Percentiles rank a stretch among this genome's conserved stretches.
These are phyloP conservation scores for Helicoverpa zea DNA, from an alignment of 1,140 invertebrate genomes.

Conservation along the genomic window DNA sequence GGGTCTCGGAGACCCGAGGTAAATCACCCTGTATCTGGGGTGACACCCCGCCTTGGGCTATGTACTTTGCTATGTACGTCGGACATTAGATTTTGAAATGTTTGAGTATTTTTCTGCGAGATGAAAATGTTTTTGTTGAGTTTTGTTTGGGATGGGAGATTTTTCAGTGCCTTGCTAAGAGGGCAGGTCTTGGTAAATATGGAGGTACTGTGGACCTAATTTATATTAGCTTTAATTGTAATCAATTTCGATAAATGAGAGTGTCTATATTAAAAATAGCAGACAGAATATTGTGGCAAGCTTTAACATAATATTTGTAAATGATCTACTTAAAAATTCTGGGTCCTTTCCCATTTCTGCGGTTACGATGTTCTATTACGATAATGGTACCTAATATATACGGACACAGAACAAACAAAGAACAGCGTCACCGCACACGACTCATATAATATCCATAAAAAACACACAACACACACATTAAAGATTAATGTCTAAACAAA, in stretches of 20 bases:
- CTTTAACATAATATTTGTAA: neutral
- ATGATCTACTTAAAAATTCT: neutral
- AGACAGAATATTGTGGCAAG: too few species aligned
- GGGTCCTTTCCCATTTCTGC: too few species aligned
- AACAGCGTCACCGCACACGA: neutral
- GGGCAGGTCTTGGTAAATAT: too few species aligned
- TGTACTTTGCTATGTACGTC: slow-evolving; percentile 58
- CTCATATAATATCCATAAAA: slow-evolving; percentile 54
- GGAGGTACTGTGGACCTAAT: too few species aligned
- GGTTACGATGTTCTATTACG: neutral
- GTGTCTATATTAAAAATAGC: too few species aligned
- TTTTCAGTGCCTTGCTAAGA: too few species aligned
- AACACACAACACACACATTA: slow-evolving; percentile 52
- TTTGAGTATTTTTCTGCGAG: slow-evolving; percentile 15
- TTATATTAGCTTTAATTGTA: neutral
- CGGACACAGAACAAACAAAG: neutral
- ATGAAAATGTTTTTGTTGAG: neutral
- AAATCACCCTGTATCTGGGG: slow-evolving; percentile 80
- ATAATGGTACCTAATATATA: neutral
- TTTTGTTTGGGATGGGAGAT: too few species aligned
- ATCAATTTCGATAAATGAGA: neutral
- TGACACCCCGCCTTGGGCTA: slow-evolving; percentile 67
- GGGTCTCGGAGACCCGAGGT: slow-evolving; percentile 79
- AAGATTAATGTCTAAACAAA: slow-evolving; percentile 66
- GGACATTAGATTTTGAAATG: slow-evolving; percentile 63